These are phyloP conservation scores for Sternotherus odoratus DNA, from an alignment of 2,797 vertebrate genomes.

Conservation along the genomic window DNA sequence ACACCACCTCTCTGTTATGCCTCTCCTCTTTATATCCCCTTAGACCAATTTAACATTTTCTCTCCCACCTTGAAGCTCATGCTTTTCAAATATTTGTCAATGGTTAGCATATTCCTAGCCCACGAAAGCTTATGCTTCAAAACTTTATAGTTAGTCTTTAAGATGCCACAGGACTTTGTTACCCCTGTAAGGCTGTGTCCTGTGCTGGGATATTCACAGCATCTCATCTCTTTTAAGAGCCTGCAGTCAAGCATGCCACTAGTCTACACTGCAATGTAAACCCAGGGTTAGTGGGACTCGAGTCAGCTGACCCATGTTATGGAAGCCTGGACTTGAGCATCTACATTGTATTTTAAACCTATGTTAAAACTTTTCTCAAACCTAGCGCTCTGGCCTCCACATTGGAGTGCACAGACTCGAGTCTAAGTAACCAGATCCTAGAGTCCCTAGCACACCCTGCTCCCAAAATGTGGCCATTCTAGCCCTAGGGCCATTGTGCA, in stretches of 20 bases:
- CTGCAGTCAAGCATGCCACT: not conserved
- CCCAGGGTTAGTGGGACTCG: not conserved
- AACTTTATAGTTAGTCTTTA: no score
- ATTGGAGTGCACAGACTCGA: no score
- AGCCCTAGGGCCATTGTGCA: not conserved
- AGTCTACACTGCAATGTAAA: not conserved
- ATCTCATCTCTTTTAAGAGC: not conserved
- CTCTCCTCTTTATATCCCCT: not conserved
- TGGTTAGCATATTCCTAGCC: not conserved
- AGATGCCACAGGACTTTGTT: no score
- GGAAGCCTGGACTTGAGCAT: not conserved
- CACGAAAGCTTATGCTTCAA: no score
- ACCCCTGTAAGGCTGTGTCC: no score
- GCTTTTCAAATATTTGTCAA: not conserved
- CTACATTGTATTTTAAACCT: no score
- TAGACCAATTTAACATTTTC: not conserved
- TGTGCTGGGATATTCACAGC: rapidly evolving
- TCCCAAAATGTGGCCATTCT: not conserved
- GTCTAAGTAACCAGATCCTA: no score
- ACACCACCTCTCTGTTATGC: not conserved
- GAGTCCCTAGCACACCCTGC: not conserved
- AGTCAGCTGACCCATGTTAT: not conserved
- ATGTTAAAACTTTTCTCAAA: no score
- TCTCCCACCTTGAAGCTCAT: not conserved
- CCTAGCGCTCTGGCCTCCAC: no score